Base-by-base conservation (phyloP, 1,140 invertebrate genomes). In the Anastrepha ludens region DNA sequence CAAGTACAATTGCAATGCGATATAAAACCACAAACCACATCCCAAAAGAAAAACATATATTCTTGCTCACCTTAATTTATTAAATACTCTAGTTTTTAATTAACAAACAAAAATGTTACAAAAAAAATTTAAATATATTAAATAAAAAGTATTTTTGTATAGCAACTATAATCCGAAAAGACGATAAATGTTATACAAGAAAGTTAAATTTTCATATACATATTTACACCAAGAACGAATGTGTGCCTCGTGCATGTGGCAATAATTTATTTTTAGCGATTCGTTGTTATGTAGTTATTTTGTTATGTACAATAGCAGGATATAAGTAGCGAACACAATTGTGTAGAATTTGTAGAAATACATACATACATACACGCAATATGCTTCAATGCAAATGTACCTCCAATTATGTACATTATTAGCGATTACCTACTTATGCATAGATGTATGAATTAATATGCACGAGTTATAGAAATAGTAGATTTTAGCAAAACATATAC, bases 231-330 rank as follows among this genome's bases (percentile, higher is more conserved):
- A 47, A 47, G 41, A 58, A 81, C 17, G 74, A 47, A 29, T 15
- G 29, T 85, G 81, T 59, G 85, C 74, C 74, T 81, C 74, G 74
- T 81, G 74, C 74, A 81, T 81, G 74, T 81, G 74, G 74, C 74
- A 81, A 81, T 81, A 81, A 81, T 81, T 81, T 81, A 81, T 81
- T 81, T 74, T 58, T 81, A 55, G 74, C 74, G 20, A 81, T 81
- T 55, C 6, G 8, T 81, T 81, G 5, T 74, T 81, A 55, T 47
- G n/a, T 81, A 55, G 50, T 81, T 81, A 11, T 20, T 81, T 81
- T 55, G 20, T 81, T 55, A 58, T 20, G 74, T 81, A 55, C 9
- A 55, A 81, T 55, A 81, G 47, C 11, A 55, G 47, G 17, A 55
- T 47, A 29, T 55, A 70, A 81, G 41, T 47, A 55, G 74, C 13